These are phyloP conservation scores for Sphenopsis melanotis DNA, from an alignment of 2,797 vertebrate species.

Conservation along the genomic window DNA sequence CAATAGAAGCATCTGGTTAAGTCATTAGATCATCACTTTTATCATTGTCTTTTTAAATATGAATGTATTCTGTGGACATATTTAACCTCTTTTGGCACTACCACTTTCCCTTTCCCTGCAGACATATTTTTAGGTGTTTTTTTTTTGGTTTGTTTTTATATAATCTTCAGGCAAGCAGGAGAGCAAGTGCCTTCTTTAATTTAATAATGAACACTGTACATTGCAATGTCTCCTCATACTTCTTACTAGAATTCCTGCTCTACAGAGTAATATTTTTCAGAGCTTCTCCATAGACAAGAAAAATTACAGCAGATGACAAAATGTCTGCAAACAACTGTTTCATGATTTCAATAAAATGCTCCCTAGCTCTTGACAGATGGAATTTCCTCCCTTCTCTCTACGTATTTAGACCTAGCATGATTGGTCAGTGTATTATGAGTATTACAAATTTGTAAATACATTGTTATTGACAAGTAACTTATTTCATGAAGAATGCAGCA, in stretches of 20 bases:
- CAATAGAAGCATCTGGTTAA: not conserved
- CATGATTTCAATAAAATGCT: not conserved
- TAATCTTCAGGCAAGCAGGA: not conserved
- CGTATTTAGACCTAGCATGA: not conserved
- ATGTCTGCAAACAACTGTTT: not conserved
- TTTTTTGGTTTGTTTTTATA: not conserved
- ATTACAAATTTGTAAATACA: not conserved
- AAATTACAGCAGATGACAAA: not conserved
- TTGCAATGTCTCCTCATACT: not conserved
- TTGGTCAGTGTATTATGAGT: not conserved
- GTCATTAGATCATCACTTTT: not conserved
- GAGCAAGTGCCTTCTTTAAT: constrained; percentile 60
- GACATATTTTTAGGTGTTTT: not conserved
- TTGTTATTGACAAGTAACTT: not conserved
- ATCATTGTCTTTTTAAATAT: not conserved
- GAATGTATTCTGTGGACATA: constrained; percentile 3
- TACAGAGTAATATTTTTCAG: not conserved
- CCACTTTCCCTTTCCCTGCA: not conserved
- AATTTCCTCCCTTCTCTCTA: not conserved
- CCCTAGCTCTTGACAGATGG: not conserved
- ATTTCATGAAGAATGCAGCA: not conserved
- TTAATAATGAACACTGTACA: constrained; percentile 1
- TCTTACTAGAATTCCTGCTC: not conserved
- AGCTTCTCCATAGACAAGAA: not conserved
- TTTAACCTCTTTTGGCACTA: constrained; percentile 9